Evolutionary conservation across 2,888 invertebrate species (phyloP), one percentile per base, ranked within the genome.

Genomic region (Deilephila elpenor): DNA sequence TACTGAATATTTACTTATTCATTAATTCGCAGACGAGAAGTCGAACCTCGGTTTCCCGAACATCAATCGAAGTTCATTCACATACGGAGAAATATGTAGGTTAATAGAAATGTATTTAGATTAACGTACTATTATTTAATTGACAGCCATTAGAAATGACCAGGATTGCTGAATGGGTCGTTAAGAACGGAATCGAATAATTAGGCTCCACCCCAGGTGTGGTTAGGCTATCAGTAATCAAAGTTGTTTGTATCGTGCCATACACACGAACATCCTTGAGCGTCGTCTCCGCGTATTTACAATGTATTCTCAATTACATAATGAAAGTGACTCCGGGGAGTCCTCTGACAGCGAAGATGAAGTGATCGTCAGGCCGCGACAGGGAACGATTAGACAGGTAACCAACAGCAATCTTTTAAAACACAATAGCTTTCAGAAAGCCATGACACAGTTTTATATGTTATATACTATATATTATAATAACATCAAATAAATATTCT

Each of bases 281-380:
- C n/a, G 17, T 5, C 20, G 20, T 8, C 37, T 20, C 25, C 6
- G 44, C 17, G 62, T 37, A 37, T 20, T 25, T 62, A 20, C n/a
- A 72, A 72, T 72, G 62, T 34, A 6, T 51, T 32, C 29, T 20
- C 62, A 25, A 62, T 62, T 14, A 56, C 20, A 62, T 25, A 19
- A 72, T 44, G 71, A 59, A 44, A 75, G 70, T 59, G 76, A 76
- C 25, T 76, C 78, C 25, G 78, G 77, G 59, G 82, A 79, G 44
- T 79, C 79, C 20, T 83, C 80, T 37, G 82, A 84, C 75, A 84
- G 83, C 70, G 82, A 83, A 73, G 79, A 81, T 37, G 74, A 74
- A 37, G 37, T 64, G 32, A 32, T 32, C 29, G n/a, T 71, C 32
- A 14, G 44, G 17, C 51, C 59, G 37, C 32, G 51, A 17, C 44